Conservation (phyloP, 2,888 invertebrate species). For the Hartigia nigra region DNA sequence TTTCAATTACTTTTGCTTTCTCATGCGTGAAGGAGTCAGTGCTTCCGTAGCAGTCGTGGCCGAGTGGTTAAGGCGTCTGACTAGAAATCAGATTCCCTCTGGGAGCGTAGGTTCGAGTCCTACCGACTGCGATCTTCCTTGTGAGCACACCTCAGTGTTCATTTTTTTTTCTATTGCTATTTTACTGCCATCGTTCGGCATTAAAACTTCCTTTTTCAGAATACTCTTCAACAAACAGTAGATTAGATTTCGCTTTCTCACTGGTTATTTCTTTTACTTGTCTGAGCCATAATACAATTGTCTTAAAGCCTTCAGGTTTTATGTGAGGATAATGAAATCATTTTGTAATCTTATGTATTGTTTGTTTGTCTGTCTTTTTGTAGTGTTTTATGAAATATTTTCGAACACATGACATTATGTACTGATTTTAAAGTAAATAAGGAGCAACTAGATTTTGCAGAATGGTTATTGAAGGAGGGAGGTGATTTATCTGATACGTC, state of each 20-base stretch:
- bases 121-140: conserved; percentile 77
- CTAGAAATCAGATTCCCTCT: conserved; percentile 92
- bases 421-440: neutral
- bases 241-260: neutral
- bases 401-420: neutral
- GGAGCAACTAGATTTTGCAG: neutral
- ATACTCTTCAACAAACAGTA: neutral
- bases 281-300: neutral
- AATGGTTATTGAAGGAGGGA: neutral
- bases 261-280: neutral
- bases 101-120: conserved; percentile 92
- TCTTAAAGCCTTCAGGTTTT: neutral
- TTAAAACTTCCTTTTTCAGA: neutral
- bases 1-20: neutral
- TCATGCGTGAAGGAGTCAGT: neutral
- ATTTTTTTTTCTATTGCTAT: neutral
- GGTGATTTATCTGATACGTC: neutral
- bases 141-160: neutral
- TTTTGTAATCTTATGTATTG: neutral
- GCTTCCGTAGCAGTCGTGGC: conserved; percentile 77
- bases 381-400: neutral
- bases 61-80: conserved; percentile 91
- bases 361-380: neutral
- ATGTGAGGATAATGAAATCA: neutral
- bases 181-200: neutral